Evolutionary conservation across 2,113 vertebrate species (phyloP), one percentile per base, ranked within the genome.

Genomic region (Malurus elegans): DNA sequence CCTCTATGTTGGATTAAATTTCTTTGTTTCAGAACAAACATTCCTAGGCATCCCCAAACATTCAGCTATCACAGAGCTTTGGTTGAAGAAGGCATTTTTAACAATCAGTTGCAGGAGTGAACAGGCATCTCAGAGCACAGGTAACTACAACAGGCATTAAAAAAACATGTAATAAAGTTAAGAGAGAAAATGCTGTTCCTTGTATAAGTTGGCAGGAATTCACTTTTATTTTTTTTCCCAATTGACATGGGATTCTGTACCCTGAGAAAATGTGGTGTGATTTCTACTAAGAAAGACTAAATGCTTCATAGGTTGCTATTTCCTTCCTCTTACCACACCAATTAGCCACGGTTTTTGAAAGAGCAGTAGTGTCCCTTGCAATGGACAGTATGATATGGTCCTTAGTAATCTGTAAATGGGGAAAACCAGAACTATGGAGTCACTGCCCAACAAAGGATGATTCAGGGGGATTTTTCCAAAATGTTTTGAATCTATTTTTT

Each of bases 351-450:
- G 48, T 54, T 88, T 79, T 54, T 90, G 36, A 40, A 54, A 86
- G 34, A 36, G 60, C 20, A 34, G 60, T 44, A 38, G 21, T 24
- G 26, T 74, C 64, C 67, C 67, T 73, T 72, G 38, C 28, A 88
- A 18, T 25, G 53, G 51, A 58, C 71, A 83, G 23, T 26, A 86
- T 75, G 75, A 78, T 70, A 65, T 3, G 20, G 34, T 34, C 70
- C 62, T 91, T 90, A 94, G 47, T 72, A 72, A 75, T 70, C 61
- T 89, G 71, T 31, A 66, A 80, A 71, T 24, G 23, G 31, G 69
- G 44, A 93, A 94, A 96, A 79, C 12, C 85, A 93, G 79, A 90
- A 81, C 16, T 66, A n/a, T 10, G n/a, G 48, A 90, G 40, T 91
- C 86, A 97, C 42, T 94, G 19, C 66, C 73, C 1, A 0, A 31